Conservation (phyloP, 2,797 vertebrate species). For the Sebastes oblongus region DNA sequence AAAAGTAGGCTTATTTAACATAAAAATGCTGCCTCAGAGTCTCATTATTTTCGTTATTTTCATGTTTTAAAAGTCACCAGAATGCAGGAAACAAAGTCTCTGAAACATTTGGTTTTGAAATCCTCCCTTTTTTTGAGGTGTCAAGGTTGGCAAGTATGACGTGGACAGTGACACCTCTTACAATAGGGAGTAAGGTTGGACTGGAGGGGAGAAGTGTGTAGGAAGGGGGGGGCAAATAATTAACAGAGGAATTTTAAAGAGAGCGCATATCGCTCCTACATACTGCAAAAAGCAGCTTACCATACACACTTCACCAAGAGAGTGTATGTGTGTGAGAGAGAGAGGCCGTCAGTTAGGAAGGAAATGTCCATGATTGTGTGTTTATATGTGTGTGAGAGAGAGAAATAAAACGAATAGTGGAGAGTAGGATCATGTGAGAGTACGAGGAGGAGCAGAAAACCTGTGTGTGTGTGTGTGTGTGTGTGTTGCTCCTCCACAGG, state of each 20-base stretch:
- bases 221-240: slow-evolving; percentile 55
- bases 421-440: not conserved
- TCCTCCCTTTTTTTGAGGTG: too few species aligned
- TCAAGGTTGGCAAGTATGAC: not conserved
- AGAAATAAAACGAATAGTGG: not conserved
- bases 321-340: slow-evolving; percentile 2
- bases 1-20: too few species aligned
- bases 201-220: not conserved
- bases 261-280: slow-evolving; percentile 54
- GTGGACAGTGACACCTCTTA: slow-evolving; percentile 33
- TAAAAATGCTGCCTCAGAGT: too few species aligned
- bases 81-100: too few species aligned
- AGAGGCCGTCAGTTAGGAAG: not conserved
- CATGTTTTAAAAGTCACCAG: not conserved
- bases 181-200: slow-evolving; percentile 27
- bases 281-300: slow-evolving; percentile 69
- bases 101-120: too few species aligned
- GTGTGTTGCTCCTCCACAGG: slow-evolving; percentile 11
- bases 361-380: not conserved
- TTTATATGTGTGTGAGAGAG: not conserved
- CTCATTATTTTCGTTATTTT: too few species aligned
- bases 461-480: not conserved
- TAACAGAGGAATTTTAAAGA: slow-evolving; percentile 73
- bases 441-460: not conserved
- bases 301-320: slow-evolving; percentile 51